Percentiles rank a stretch among this genome's conserved stretches.
phyloP scores from a whole-genome alignment of 2,797 vertebrate genomes.

The Rhinoraja longicauda region DNA sequence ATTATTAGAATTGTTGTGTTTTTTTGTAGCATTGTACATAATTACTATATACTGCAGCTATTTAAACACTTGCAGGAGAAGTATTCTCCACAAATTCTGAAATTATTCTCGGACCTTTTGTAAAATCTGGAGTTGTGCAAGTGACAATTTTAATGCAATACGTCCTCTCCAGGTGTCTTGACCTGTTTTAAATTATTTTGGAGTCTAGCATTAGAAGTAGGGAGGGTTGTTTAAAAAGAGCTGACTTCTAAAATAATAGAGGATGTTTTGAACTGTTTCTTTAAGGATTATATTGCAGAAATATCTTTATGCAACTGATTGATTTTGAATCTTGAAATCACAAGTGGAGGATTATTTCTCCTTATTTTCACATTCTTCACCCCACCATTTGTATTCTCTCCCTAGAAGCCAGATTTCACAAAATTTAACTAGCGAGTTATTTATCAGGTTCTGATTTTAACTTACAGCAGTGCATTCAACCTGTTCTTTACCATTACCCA shows the following conservation, averaged over 20 bases:
- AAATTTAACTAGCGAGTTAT: too few species aligned
- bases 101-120: not conserved
- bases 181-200: not conserved
- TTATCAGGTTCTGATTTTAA: too few species aligned
- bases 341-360: too few species aligned
- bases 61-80: not conserved
- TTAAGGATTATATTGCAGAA: not conserved
- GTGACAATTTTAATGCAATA: not conserved
- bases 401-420: too few species aligned
- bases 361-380: too few species aligned
- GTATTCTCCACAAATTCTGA: not conserved
- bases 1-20: not conserved
- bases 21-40: not conserved
- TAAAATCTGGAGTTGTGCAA: not conserved
- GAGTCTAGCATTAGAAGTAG: too few species aligned
- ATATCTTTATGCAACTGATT: not conserved
- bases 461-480: too few species aligned
- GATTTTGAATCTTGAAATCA: too few species aligned
- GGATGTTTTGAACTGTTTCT: not conserved
- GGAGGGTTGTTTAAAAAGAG: not conserved
- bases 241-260: not conserved
- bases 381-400: too few species aligned
- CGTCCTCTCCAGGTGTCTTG: not conserved
- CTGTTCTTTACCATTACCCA: too few species aligned
- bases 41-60: not conserved